phyloP scores from a whole-genome alignment of 2,888 invertebrate genomes.

The Brachypterus glaber region DNA sequence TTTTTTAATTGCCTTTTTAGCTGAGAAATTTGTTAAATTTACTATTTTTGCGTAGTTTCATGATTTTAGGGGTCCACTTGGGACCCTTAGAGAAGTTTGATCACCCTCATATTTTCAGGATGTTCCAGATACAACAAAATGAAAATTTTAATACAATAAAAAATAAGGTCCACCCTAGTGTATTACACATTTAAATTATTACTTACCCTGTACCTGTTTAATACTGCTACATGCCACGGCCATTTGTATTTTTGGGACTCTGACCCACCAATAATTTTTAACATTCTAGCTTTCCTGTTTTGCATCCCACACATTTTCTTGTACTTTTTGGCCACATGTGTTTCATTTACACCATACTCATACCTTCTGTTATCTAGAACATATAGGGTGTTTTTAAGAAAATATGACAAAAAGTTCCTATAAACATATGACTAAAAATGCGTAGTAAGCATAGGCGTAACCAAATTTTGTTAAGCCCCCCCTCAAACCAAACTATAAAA shows the following conservation, averaged over 20 bases:
- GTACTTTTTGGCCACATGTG: conserved; percentile 16
- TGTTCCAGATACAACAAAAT: no score
- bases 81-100: no score
- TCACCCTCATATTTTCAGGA: no score
- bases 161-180: no score
- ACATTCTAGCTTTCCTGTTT: conserved; percentile 40
- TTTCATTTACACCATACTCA: conserved; percentile 21
- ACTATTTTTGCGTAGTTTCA: background rate
- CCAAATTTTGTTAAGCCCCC: no score
- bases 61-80: no score
- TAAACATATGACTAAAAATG: no score
- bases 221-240: conserved; percentile 92
- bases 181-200: no score
- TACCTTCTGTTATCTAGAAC: conserved; percentile 20
- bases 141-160: no score
- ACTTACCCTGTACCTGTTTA: conserved; percentile 70
- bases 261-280: conserved; percentile 80
- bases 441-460: no score
- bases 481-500: no score
- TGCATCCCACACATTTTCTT: conserved; percentile 31
- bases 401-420: no score
- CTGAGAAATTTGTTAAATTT: background rate
- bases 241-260: conserved; percentile 73
- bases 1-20: conserved; percentile 9
- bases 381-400: background rate